A percentile compares a stretch with the other conserved stretches of the same genome.
These are phyloP conservation scores for Dorcus parallelipipedus DNA, from an alignment of 2,888 invertebrate genomes.

Conservation along the genomic window DNA sequence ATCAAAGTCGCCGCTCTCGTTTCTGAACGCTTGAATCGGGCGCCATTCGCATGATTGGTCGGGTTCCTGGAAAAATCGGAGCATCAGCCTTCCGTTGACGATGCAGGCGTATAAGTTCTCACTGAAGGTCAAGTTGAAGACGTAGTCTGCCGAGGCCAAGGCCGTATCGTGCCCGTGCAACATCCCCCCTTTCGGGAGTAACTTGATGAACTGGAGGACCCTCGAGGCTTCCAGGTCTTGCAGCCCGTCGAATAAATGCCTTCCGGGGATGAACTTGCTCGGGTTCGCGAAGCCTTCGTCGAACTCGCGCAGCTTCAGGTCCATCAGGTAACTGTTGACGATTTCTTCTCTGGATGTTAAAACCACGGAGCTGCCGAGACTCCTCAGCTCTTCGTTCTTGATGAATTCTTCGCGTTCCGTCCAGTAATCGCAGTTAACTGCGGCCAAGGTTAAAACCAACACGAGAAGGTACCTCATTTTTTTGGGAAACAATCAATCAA, in stretches of 20 bases:
- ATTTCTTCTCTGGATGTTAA: conserved; percentile 33
- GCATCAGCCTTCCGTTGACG: conserved; percentile 30
- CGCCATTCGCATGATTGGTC: conserved; percentile 45
- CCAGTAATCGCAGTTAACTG: conserved; percentile 19
- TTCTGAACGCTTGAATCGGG: conserved; percentile 47
- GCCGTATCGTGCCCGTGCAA: conserved; percentile 68
- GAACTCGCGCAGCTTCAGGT: conserved; percentile 36
- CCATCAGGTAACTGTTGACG: conserved; percentile 36
- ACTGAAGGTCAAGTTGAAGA: conserved; percentile 59
- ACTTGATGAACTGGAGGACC: conserved; percentile 63
- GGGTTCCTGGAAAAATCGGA: conserved; percentile 37
- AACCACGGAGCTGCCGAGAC: conserved; percentile 27
- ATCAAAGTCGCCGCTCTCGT: conserved; percentile 30
- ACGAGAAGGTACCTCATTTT: background rate
- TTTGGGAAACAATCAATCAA: background rate
- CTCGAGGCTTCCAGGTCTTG: conserved; percentile 58
- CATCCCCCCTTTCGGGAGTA: conserved; percentile 73
- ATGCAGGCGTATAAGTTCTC: conserved; percentile 56
- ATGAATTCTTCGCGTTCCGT: conserved; percentile 17
- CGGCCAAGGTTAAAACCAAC: background rate
- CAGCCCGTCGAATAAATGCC: conserved; percentile 63
- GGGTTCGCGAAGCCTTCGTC: conserved; percentile 34
- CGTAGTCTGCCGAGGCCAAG: conserved; percentile 57
- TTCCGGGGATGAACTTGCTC: conserved; percentile 57
- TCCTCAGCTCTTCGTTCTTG: conserved; percentile 5